A percentile compares a stretch with the other conserved stretches of the same genome.
These are phyloP conservation scores for Allobates femoralis DNA, from an alignment of 2,797 vertebrate genomes.

Conservation along the genomic window DNA sequence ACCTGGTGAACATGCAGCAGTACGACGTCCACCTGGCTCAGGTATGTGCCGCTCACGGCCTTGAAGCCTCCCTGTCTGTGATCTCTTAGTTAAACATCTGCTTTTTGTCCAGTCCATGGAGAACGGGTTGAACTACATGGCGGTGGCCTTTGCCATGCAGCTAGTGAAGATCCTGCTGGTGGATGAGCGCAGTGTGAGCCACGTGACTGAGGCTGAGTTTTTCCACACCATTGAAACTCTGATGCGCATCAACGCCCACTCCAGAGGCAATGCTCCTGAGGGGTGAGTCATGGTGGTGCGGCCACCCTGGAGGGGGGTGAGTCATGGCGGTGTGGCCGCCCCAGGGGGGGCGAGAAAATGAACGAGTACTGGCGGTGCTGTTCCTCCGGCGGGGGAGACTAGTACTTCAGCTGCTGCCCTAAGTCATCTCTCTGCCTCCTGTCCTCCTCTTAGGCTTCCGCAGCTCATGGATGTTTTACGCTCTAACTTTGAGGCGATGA, in stretches of 20 bases:
- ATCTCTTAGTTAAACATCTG: not conserved
- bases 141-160: conserved; percentile 98
- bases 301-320: no score
- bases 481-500: conserved; percentile 99
- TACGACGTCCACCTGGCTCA: conserved; percentile 98
- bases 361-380: no score
- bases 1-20: conserved; percentile 99
- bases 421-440: no score
- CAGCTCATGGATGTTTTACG: conserved; percentile 99
- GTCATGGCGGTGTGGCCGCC: no score
- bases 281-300: conserved; percentile 79
- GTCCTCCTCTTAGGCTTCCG: conserved; percentile 83
- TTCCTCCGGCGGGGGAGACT: no score
- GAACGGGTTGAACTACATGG: conserved; percentile 99
- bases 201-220: conserved; percentile 96
- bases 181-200: conserved; percentile 94
- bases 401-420: no score
- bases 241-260: conserved; percentile 99
- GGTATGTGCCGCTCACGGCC: conserved; percentile 78
- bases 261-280: conserved; percentile 96
- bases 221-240: conserved; percentile 99
- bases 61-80: no score
- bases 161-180: conserved; percentile 96
- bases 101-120: conserved; percentile 90
- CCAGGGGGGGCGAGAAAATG: no score